phyloP scores from a whole-genome alignment of 2,797 vertebrate species.

The Darevskia nairensis region DNA sequence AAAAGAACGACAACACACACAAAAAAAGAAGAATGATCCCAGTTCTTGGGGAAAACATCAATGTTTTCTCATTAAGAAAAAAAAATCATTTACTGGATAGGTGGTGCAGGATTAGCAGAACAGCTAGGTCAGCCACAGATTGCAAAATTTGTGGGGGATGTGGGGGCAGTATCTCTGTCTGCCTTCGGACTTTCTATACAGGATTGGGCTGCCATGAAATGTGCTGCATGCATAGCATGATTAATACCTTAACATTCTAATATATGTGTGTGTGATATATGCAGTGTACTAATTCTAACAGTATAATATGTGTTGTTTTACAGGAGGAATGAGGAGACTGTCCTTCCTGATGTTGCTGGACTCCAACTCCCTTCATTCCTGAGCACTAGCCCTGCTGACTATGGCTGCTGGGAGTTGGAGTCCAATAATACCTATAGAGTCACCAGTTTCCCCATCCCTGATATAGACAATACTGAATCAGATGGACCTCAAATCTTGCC shows the following conservation, averaged over 20 bases:
- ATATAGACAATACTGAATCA: too few species aligned
- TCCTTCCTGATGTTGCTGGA: too few species aligned
- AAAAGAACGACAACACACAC: slow-evolving; percentile 48
- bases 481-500: too few species aligned
- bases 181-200: too few species aligned
- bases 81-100: background rate
- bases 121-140: background rate
- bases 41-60: slow-evolving; percentile 6
- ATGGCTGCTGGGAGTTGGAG: background rate
- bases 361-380: too few species aligned
- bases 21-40: slow-evolving; percentile 63
- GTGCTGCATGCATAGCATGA: background rate
- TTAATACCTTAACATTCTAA: background rate
- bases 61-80: background rate
- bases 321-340: too few species aligned
- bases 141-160: background rate
- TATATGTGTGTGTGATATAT: too few species aligned
- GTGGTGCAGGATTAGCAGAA: background rate
- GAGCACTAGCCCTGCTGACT: background rate
- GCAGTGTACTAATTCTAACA: too few species aligned
- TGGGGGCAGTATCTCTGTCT: background rate
- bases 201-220: background rate
- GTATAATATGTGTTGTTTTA: too few species aligned
- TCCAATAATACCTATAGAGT: background rate
- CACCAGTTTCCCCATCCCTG: too few species aligned